Conservation (phyloP, 2,113 vertebrate species). For the Pseudopodoces humilis region DNA sequence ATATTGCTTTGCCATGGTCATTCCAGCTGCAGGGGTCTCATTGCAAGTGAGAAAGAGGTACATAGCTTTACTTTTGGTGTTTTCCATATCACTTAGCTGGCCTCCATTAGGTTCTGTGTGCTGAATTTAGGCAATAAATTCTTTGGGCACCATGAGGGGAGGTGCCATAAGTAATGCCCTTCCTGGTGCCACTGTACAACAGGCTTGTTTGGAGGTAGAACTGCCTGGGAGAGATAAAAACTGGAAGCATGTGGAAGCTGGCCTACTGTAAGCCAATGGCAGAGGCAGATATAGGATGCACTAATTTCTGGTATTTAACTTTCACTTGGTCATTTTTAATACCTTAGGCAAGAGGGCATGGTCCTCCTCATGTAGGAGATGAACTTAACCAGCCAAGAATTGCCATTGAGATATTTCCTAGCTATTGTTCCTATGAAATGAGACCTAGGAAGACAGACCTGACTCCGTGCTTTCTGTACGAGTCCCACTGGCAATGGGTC, state of each 20-base stretch:
- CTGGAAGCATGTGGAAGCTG: neutral
- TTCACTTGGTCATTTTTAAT: neutral
- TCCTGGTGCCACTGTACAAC: neutral
- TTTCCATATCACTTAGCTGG: neutral
- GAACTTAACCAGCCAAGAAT: neutral
- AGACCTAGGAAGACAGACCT: neutral
- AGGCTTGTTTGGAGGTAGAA: neutral
- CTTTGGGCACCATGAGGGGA: neutral
- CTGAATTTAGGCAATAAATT: neutral
- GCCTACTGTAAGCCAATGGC: neutral
- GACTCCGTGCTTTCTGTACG: neutral
- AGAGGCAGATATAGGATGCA: neutral
- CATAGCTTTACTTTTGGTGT: neutral
- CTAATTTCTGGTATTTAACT: neutral
- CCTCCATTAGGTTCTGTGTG: neutral
- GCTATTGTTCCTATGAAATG: neutral
- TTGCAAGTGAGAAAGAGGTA: neutral
- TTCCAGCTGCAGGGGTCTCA: rapidly evolving
- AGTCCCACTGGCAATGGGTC: neutral
- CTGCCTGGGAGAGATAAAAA: neutral
- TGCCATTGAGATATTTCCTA: neutral
- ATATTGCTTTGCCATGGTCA: neutral
- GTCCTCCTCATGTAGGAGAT: neutral
- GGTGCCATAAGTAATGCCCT: neutral
- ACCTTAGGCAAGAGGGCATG: neutral